A percentile compares a stretch with the other conserved stretches of the same genome.
Evolutionary conservation across 2,797 vertebrate species (phyloP).

Genomic region (Lagorchestes hirsutus): DNA sequence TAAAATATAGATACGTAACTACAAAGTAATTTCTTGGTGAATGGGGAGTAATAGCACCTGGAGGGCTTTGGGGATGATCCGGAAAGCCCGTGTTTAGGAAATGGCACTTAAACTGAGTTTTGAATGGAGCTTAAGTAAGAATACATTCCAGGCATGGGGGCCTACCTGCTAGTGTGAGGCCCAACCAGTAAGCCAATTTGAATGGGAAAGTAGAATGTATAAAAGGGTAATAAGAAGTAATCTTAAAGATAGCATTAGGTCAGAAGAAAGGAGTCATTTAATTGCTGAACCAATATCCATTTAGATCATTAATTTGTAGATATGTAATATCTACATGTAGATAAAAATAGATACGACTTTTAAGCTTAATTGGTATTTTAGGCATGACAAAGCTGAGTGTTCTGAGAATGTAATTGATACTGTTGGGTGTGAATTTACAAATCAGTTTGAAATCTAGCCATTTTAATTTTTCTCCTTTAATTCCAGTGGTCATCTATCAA

Average conservation of each 20-base stretch:
- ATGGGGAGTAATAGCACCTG: background rate
- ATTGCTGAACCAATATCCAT: background rate
- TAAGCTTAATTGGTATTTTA: background rate
- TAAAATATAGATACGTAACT: background rate
- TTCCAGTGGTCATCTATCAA: slow-evolving; percentile 92
- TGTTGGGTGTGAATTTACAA: background rate
- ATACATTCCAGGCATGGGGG: background rate
- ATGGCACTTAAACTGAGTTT: background rate
- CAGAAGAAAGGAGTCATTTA: background rate
- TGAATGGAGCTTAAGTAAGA: background rate
- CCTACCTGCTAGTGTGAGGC: background rate
- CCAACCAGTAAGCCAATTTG: background rate
- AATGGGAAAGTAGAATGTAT: background rate
- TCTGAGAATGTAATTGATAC: background rate
- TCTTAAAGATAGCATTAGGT: background rate
- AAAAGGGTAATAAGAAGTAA: background rate
- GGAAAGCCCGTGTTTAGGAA: background rate
- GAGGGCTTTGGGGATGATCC: background rate
- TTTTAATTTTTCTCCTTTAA: background rate
- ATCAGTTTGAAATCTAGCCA: background rate
- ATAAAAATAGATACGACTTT: background rate
- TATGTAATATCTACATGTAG: background rate
- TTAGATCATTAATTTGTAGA: background rate
- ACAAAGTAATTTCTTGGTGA: background rate
- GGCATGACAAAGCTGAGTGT: background rate